Evolutionary conservation across 2,797 vertebrate genomes (phyloP), one percentile per base, ranked within the genome.

Genomic region (Capromys pilorides): DNA sequence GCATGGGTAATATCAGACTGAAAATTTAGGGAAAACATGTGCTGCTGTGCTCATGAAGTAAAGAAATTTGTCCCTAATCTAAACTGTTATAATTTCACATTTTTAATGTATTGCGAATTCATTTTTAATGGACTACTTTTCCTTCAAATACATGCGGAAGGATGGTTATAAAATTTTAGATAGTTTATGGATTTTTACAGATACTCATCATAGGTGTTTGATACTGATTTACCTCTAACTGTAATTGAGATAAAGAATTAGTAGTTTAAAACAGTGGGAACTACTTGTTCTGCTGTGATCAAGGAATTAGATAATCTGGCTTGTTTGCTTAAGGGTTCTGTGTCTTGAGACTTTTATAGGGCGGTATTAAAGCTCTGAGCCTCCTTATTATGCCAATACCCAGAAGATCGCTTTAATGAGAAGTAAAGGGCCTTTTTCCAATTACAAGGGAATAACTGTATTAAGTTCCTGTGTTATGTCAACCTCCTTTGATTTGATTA

Each of bases 401-500:
- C 98, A 98, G 95, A 97, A 97, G 98, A 98, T 98, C 98, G 97
- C 97, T 97, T 98, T 98, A 98, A 98, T 98, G 98, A 98, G 98
- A 98, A 98, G 97, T 97, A 97, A 98, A 98, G 98, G 98, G 98
- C 98, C 98, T 98, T 98, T 98, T 98, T 98, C 98, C 98, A 98
- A 98, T 98, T 98, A 99, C 97, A 97, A 97, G 98, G 94, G 97
- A 98, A 98, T 99, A 99, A 99, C 98, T 98, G 98, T 98, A 99
- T 99, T 99, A 98, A 97, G 98, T 98, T 98, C 98, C 99, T 99
- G 99, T 98, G 99, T 99, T 99, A 98, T 99, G 99, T 99, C 99
- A 99, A 98, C 98, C 99, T 97, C 98, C 98, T 99, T 98, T 99
- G 99, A 99, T 99, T 99, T 98, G 98, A 99, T 99, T 99, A 99